phyloP scores from a whole-genome alignment of 2,113 vertebrate species.

The Montifringilla adamsi region DNA sequence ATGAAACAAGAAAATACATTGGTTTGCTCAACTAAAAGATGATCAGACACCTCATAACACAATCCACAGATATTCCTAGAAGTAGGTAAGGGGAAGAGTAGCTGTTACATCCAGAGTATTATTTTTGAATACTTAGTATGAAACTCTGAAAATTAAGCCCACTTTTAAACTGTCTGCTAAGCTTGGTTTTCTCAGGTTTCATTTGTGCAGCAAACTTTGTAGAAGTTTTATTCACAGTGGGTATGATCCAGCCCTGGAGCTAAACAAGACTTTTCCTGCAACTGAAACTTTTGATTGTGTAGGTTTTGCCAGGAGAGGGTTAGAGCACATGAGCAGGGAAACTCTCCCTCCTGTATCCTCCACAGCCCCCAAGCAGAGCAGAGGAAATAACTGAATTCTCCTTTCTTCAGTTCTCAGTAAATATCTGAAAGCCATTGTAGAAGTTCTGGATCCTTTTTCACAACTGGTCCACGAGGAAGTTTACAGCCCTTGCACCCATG shows the following conservation, averaged over 20 bases:
- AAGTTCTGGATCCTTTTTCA: neutral
- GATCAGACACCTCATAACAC: neutral
- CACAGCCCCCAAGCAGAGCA: neutral
- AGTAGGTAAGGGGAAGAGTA: neutral
- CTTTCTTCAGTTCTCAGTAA: neutral
- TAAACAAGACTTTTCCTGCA: neutral
- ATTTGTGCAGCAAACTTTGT: neutral
- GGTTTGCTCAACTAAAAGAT: neutral
- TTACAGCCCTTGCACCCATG: neutral
- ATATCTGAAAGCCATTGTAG: neutral
- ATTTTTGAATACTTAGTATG: neutral
- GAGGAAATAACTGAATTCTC: neutral
- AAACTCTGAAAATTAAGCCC: neutral
- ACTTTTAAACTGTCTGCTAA: neutral
- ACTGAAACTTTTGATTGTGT: conserved; percentile 2
- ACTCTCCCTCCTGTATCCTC: neutral
- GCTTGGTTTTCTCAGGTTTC: neutral
- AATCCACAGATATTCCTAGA: neutral
- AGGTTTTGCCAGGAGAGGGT: neutral
- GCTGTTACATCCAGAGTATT: neutral
- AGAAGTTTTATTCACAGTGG: neutral
- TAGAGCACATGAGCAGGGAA: neutral
- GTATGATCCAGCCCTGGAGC: conserved; percentile 1
- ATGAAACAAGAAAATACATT: neutral
- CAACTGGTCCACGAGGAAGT: neutral